These are phyloP conservation scores for Pogona vitticeps DNA, from an alignment of 2,113 vertebrate genomes.

Conservation along the genomic window DNA sequence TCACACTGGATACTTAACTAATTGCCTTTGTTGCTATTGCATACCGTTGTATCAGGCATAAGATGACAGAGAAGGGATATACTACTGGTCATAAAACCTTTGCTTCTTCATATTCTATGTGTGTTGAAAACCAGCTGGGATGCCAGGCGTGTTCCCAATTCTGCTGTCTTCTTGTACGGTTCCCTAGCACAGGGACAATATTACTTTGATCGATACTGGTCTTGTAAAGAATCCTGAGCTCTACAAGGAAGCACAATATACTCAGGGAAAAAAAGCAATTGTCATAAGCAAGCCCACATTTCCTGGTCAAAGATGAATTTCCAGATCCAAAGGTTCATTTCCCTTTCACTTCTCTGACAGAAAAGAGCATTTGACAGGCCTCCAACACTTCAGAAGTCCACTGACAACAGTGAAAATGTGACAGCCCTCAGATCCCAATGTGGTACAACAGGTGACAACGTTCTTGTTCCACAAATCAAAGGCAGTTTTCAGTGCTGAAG, in stretches of 20 bases:
- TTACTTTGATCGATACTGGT: conserved; percentile 66
- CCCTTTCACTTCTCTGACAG: conserved; percentile 61
- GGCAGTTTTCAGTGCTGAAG: conserved; percentile 44
- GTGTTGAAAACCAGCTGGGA: conserved; percentile 54
- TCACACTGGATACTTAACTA: not conserved
- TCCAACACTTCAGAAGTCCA: conserved; percentile 64
- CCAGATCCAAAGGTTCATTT: conserved; percentile 66
- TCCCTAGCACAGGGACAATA: conserved; percentile 10
- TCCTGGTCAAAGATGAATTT: conserved; percentile 65
- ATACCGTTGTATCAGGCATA: not conserved
- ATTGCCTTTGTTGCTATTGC: fast-evolving
- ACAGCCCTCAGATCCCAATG: conserved; percentile 63
- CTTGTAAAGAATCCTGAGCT: conserved; percentile 45
- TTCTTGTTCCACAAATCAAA: conserved; percentile 67
- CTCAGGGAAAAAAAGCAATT: conserved; percentile 49
- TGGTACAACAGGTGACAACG: conserved; percentile 50
- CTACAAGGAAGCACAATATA: conserved; percentile 52
- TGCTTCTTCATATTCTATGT: conserved; percentile 44
- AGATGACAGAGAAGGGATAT: conserved; percentile 17
- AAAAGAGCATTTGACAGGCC: conserved; percentile 59
- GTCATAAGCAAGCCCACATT: conserved; percentile 56
- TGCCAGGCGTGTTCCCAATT: conserved; percentile 51
- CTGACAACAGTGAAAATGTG: conserved; percentile 61
- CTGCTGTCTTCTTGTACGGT: conserved; percentile 51
- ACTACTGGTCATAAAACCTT: conserved; percentile 48